A percentile compares a stretch with the other conserved stretches of the same genome.
Evolutionary conservation across 2,888 invertebrate genomes (phyloP).

Genomic region (Agrenia bidenticulata): DNA sequence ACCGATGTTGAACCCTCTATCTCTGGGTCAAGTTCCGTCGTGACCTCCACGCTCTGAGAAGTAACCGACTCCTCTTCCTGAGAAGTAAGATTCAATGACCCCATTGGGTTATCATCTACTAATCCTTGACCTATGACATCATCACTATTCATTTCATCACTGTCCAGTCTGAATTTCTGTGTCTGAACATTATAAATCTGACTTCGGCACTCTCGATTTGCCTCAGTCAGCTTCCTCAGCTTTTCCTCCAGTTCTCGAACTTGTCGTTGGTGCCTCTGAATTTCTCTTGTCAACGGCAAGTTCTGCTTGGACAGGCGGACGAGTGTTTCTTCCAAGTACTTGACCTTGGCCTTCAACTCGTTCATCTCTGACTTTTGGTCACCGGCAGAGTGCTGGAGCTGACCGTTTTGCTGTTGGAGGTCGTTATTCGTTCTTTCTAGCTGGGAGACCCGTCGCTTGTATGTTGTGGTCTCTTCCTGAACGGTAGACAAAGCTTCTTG

Average conservation of each 20-base stretch:
- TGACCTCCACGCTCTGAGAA: too few species aligned
- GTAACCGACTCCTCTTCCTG: too few species aligned
- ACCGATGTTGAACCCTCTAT: too few species aligned
- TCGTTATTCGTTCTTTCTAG: slow-evolving; percentile 43
- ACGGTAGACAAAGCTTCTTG: slow-evolving; percentile 11
- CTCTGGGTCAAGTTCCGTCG: too few species aligned
- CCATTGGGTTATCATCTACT: too few species aligned
- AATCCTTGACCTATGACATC: too few species aligned
- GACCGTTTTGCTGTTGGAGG: slow-evolving; percentile 42
- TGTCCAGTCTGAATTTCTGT: too few species aligned
- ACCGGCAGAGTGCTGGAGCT: slow-evolving; percentile 36
- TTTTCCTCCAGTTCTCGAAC: slow-evolving; percentile 28
- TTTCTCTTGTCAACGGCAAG: slow-evolving; percentile 25
- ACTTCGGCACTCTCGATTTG: slow-evolving; percentile 24
- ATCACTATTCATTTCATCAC: too few species aligned
- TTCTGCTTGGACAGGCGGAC: slow-evolving; percentile 23
- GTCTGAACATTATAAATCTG: slow-evolving; percentile 14
- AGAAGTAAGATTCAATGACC: too few species aligned
- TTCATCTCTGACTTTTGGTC: slow-evolving; percentile 36
- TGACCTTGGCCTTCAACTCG: slow-evolving; percentile 21
- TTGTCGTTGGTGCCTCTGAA: slow-evolving; percentile 28
- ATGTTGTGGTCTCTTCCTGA: slow-evolving; percentile 28
- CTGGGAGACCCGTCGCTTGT: slow-evolving; percentile 27
- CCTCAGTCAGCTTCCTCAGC: slow-evolving; percentile 26
- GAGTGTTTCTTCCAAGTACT: slow-evolving; percentile 33